Evolutionary conservation across 1,140 invertebrate genomes (phyloP).

Genomic region (Mesaphorura yosii): DNA sequence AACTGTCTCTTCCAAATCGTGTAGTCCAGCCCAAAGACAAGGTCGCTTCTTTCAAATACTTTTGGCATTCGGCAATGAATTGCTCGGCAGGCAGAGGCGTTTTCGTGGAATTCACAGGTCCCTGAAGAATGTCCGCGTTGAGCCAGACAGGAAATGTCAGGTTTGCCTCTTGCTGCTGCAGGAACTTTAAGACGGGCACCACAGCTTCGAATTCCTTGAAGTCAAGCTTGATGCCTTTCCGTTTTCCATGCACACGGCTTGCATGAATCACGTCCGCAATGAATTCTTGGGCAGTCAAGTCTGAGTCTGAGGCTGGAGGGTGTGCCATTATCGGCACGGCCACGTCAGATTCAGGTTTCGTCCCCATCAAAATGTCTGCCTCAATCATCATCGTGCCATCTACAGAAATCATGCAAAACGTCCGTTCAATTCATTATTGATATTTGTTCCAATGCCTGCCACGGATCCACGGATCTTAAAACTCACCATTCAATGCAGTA

Average conservation of each 20-base stretch:
- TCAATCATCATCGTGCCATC: constrained; percentile 68
- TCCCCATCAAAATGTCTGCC: constrained; percentile 69
- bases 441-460: too few relatives aligned
- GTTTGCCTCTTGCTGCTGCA: constrained; percentile 39
- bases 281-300: constrained; percentile 64
- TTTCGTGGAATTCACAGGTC: constrained; percentile 53
- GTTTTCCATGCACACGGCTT: constrained; percentile 26
- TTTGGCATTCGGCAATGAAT: constrained; percentile 49
- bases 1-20: constrained; percentile 37
- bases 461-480: too few relatives aligned
- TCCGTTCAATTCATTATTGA: constrained; percentile 1
- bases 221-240: constrained; percentile 73
- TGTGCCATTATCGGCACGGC: constrained; percentile 72
- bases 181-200: constrained; percentile 47
- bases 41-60: constrained; percentile 51
- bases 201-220: constrained; percentile 74
- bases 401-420: neutral
- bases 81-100: constrained; percentile 51
- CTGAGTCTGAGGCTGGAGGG: constrained; percentile 57
- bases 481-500: constrained; percentile 36
- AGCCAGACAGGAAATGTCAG: constrained; percentile 66
- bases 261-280: constrained; percentile 46
- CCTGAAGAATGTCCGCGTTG: constrained; percentile 73
- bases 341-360: constrained; percentile 32
- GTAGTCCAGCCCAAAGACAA: constrained; percentile 84